Conservation (phyloP, 2,888 invertebrate species). For the Acleris emargana region DNA sequence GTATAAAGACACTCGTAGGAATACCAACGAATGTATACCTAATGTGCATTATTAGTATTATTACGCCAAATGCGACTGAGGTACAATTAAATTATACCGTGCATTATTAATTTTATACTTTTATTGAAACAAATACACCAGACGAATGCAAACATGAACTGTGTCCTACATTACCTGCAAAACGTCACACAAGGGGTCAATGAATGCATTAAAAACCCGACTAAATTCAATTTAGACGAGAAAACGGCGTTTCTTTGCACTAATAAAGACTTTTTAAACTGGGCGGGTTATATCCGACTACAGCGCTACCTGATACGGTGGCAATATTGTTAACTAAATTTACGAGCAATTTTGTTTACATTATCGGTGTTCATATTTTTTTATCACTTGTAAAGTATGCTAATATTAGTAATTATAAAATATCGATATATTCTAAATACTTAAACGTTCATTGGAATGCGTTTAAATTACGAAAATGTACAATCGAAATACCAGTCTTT, state of each 20-base stretch:
- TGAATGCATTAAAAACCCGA: conserved; percentile 51
- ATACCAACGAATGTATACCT: no score
- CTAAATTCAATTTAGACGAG: conserved; percentile 42
- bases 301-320: conserved; percentile 44
- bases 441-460: no score
- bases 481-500: no score
- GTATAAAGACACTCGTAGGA: no score
- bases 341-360: conserved; percentile 48
- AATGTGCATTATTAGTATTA: no score
- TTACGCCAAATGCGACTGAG: no score
- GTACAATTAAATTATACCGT: background rate
- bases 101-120: background rate
- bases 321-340: conserved; percentile 41
- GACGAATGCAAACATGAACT: conserved; percentile 28
- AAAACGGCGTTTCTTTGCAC: conserved; percentile 5
- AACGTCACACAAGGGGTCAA: conserved; percentile 56
- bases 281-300: conserved; percentile 50
- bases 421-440: background rate
- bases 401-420: background rate
- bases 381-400: background rate
- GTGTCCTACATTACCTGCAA: conserved; percentile 34
- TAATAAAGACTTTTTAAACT: conserved; percentile 37
- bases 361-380: conserved; percentile 27
- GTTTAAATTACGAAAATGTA: no score
- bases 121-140: background rate